Percentiles rank a stretch among this genome's conserved stretches.
Conservation (phyloP, 2,888 invertebrate genomes). For the Drosophila sordidula region DNA sequence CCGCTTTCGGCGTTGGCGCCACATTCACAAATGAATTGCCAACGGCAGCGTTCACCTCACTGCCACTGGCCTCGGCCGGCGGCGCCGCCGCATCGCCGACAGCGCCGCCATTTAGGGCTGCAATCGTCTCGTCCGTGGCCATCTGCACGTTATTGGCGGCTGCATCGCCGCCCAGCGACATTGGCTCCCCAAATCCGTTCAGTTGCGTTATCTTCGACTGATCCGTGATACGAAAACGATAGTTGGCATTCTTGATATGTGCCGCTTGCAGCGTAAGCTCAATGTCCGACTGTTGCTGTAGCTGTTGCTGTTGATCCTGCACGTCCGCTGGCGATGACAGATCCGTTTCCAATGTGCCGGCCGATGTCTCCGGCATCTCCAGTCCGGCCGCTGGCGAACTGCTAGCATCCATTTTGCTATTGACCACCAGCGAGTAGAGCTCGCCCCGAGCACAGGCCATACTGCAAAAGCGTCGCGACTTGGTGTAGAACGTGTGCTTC, state of each 20-base stretch:
- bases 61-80: conserved; percentile 45
- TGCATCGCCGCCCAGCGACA: conserved; percentile 71
- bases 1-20: conserved; percentile 77
- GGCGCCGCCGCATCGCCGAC: conserved; percentile 66
- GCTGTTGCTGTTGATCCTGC: conserved; percentile 50
- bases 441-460: conserved; percentile 90
- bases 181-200: conserved; percentile 82
- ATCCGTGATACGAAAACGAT: conserved; percentile 84
- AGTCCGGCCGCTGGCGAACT: conserved; percentile 46
- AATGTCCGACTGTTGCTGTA: conserved; percentile 78
- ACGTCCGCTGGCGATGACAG: conserved; percentile 8
- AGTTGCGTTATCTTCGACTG: conserved; percentile 83
- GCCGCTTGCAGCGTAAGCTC: conserved; percentile 83
- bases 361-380: conserved; percentile 45
- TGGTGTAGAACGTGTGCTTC: conserved; percentile 94
- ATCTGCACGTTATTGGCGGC: conserved; percentile 70
- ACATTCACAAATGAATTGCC: conserved; percentile 43
- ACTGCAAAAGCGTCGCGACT: conserved; percentile 92
- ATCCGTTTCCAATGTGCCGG: conserved; percentile 11
- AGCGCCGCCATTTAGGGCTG: conserved; percentile 63
- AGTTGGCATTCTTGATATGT: conserved; percentile 84
- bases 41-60: conserved; percentile 28
- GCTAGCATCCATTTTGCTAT: conserved; percentile 77
- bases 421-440: conserved; percentile 83
- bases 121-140: conserved; percentile 69